A percentile compares a stretch with the other conserved stretches of the same genome.
These are phyloP conservation scores for Apis mellifera DNA, from an alignment of 1,140 invertebrate genomes.

Conservation along the genomic window DNA sequence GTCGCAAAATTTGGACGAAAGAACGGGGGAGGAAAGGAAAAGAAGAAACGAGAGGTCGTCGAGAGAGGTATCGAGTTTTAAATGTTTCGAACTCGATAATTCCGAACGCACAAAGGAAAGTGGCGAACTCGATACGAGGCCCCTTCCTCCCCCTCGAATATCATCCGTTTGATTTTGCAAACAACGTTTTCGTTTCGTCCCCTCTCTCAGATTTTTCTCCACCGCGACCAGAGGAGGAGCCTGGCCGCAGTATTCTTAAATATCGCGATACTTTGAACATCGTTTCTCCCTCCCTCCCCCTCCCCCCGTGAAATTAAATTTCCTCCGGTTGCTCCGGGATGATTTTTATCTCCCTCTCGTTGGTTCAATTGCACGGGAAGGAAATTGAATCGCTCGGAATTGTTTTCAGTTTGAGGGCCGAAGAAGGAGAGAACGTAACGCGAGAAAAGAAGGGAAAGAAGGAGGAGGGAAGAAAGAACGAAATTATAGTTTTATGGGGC, in stretches of 20 bases:
- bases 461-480: constrained; percentile 10
- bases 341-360: constrained; percentile 32
- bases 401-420: constrained; percentile 35
- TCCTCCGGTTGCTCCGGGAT: constrained; percentile 9
- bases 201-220: background rate
- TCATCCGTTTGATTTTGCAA: background rate
- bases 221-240: background rate
- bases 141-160: background rate
- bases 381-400: constrained; percentile 50
- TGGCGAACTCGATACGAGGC: background rate
- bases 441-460: background rate
- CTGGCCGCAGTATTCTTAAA: constrained; percentile 6
- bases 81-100: too few relatives aligned
- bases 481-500: constrained; percentile 40
- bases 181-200: background rate
- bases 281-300: background rate
- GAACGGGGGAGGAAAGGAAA: too few relatives aligned
- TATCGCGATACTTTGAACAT: constrained; percentile 41
- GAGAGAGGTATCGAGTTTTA: background rate
- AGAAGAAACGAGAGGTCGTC: background rate
- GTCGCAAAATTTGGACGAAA: background rate
- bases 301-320: constrained; percentile 29
- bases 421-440: too few relatives aligned
- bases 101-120: background rate
- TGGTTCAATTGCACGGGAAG: constrained; percentile 22